Evolutionary conservation across 2,797 vertebrate genomes (phyloP).

Genomic region (Dipus sagitta): DNA sequence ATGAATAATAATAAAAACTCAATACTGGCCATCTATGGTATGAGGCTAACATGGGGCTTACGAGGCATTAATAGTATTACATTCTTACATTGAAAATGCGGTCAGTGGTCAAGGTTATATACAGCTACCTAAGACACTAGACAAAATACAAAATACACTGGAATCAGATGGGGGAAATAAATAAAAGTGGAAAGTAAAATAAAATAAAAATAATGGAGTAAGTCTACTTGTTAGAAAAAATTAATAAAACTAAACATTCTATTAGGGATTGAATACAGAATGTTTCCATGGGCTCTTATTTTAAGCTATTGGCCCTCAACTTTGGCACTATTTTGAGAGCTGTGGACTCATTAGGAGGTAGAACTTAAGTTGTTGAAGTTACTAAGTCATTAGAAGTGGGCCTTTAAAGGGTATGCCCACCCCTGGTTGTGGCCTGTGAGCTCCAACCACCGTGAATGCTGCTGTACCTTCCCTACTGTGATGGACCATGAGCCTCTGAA

Average conservation of each 20-base stretch:
- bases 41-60: not conserved
- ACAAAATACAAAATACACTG: not conserved
- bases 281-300: not conserved
- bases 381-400: not conserved
- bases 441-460: not conserved
- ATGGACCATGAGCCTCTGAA: not conserved
- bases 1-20: conserved; percentile 21
- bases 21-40: not conserved
- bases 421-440: too few relatives aligned
- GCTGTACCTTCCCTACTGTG: not conserved
- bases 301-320: not conserved
- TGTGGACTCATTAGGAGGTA: not conserved
- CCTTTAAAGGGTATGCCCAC: not conserved
- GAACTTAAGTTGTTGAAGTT: not conserved
- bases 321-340: not conserved
- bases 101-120: not conserved
- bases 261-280: not conserved
- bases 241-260: not conserved
- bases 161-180: not conserved
- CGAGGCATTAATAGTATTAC: not conserved
- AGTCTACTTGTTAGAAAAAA: not conserved
- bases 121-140: not conserved
- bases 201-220: conserved; percentile 1
- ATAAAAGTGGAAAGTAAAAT: conserved; percentile 28
- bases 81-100: not conserved